phyloP scores from a whole-genome alignment of 2,888 invertebrate species.

The Drosophila setosimentum region DNA sequence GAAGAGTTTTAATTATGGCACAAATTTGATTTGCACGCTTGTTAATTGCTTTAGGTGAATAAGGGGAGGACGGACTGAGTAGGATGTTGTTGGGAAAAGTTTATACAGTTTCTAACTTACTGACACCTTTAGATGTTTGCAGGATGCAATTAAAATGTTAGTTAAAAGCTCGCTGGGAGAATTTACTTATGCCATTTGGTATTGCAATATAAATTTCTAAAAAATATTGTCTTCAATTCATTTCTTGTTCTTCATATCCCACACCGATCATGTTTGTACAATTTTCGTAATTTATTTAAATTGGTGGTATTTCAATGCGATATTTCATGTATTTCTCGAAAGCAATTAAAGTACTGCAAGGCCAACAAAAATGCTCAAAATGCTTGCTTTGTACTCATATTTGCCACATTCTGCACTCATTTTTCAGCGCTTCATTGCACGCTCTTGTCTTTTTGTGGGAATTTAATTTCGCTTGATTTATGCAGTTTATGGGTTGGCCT shows the following conservation, averaged over 20 bases:
- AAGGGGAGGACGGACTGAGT: neutral
- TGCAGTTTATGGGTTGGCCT: conserved; percentile 64
- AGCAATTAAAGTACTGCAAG: conserved; percentile 46
- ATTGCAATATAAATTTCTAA: neutral
- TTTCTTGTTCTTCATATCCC: neutral
- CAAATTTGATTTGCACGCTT: conserved; percentile 73
- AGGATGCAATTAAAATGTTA: neutral
- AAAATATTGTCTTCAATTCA: neutral
- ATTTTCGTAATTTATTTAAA: conserved; percentile 3
- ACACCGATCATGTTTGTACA: neutral
- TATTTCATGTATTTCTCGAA: conserved; percentile 37
- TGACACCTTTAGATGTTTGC: neutral
- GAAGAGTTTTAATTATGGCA: conserved; percentile 74
- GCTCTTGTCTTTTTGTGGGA: conserved; percentile 45
- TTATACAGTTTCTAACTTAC: neutral
- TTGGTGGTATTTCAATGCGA: neutral
- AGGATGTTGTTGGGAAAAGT: neutral
- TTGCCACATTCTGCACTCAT: conserved; percentile 38
- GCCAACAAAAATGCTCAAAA: conserved; percentile 41
- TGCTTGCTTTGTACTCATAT: conserved; percentile 48
- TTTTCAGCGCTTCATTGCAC: conserved; percentile 27
- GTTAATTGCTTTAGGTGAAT: conserved; percentile 51
- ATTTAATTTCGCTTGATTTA: conserved; percentile 80
- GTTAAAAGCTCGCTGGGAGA: neutral
- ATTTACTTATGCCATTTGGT: neutral